Evolutionary conservation across 1,140 invertebrate species (phyloP).

Genomic region (Bombus superbus): DNA sequence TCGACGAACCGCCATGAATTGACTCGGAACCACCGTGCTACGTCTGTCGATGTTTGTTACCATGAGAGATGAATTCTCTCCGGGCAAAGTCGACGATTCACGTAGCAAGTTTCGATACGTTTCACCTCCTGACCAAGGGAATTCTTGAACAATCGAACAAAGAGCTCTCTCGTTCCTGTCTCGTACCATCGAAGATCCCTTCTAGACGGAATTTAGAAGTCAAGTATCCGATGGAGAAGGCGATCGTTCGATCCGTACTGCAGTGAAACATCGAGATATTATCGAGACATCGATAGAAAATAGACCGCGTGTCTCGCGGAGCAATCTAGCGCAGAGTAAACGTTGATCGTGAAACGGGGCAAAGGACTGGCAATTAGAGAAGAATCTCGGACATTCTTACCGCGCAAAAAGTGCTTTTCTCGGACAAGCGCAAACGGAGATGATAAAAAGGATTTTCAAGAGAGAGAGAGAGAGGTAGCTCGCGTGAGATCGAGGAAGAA

Average conservation of each 20-base stretch:
- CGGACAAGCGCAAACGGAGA: not conserved
- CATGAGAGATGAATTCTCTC: slow-evolving; percentile 28
- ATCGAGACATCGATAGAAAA: not conserved
- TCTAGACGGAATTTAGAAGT: slow-evolving; percentile 21
- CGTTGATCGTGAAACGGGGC: not conserved
- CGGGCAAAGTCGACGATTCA: not conserved
- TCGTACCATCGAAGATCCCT: not conserved
- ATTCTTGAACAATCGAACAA: slow-evolving; percentile 22
- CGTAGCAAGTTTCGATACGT: slow-evolving; percentile 14
- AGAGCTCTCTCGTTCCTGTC: not conserved
- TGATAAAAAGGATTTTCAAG: not conserved
- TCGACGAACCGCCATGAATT: not conserved
- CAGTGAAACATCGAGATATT: not conserved
- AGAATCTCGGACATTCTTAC: not conserved
- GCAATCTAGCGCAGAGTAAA: not conserved
- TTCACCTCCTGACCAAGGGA: slow-evolving; percentile 2
- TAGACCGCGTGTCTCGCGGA: too few species aligned
- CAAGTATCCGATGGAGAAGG: not conserved
- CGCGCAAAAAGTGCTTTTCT: not conserved
- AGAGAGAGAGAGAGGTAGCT: not conserved
- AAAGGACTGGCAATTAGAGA: not conserved
- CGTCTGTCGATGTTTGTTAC: slow-evolving; percentile 5
- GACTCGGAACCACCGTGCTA: not conserved
- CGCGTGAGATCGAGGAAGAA: not conserved
- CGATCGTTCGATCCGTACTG: not conserved